Percentiles rank a stretch among this genome's conserved stretches.
Evolutionary conservation across 2,888 invertebrate genomes (phyloP).

Genomic region (Limulus polyphemus): DNA sequence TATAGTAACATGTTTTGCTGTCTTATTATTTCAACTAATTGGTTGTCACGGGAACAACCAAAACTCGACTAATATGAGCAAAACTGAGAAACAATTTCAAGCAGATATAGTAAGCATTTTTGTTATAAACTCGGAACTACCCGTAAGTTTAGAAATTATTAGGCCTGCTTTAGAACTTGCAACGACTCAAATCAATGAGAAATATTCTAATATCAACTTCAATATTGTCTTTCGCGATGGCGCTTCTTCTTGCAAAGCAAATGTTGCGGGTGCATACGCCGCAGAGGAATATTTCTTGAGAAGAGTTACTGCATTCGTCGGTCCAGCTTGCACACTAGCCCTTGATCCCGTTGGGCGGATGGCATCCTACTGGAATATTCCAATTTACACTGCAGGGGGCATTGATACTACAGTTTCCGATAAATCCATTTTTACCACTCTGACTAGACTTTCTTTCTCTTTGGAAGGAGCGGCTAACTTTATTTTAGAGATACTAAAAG

Average conservation of each 20-base stretch:
- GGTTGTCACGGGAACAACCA: too few relatives aligned
- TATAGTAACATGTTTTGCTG: too few relatives aligned
- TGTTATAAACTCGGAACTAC: constrained; percentile 19
- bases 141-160: constrained; percentile 14
- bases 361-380: constrained; percentile 24
- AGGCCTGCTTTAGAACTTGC: constrained; percentile 21
- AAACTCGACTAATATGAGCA: too few relatives aligned
- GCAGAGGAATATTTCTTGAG: constrained; percentile 16
- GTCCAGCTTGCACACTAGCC: constrained; percentile 22
- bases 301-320: constrained; percentile 21
- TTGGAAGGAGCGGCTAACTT: constrained; percentile 6
- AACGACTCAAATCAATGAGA: constrained; percentile 11
- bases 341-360: constrained; percentile 24
- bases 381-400: constrained; percentile 18
- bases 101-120: constrained; percentile 7
- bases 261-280: constrained; percentile 17
- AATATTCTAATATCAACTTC: constrained; percentile 10
- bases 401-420: constrained; percentile 14
- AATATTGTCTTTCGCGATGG: constrained; percentile 9
- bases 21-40: too few relatives aligned
- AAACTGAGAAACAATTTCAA: too few relatives aligned
- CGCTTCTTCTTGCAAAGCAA: constrained; percentile 10
- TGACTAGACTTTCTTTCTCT: constrained; percentile 14
- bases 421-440: constrained; percentile 11
- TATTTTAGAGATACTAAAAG: constrained; percentile 4